These are phyloP conservation scores for Microchrysa polita DNA, from an alignment of 2,888 invertebrate genomes.

Conservation along the genomic window DNA sequence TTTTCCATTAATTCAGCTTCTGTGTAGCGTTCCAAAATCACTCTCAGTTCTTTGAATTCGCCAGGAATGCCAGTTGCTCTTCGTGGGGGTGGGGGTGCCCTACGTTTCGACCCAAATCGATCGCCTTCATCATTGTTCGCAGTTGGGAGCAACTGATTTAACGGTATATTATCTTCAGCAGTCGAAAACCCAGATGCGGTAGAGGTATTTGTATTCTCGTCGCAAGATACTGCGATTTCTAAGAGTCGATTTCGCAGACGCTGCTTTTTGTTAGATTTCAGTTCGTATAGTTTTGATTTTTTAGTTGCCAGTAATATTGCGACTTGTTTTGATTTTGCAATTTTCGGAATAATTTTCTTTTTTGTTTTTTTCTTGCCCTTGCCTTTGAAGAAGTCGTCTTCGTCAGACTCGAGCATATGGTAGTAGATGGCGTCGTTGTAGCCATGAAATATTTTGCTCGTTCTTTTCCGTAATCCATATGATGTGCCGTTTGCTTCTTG, in stretches of 20 bases:
- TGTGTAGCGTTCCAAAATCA: slow-evolving; percentile 23
- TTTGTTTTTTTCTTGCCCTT: background rate
- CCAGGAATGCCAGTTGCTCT: background rate
- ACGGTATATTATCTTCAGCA: slow-evolving; percentile 30
- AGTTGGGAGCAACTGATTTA: background rate
- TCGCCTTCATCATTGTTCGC: background rate
- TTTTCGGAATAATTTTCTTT: background rate
- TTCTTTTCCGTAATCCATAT: slow-evolving; percentile 15
- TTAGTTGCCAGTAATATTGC: background rate
- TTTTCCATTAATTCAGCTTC: slow-evolving; percentile 8
- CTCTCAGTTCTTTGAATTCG: slow-evolving; percentile 8
- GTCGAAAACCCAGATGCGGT: background rate
- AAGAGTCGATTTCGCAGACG: background rate
- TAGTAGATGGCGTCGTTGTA: slow-evolving; percentile 15
- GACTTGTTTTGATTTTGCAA: background rate
- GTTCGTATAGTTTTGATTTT: background rate
- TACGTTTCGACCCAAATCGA: background rate
- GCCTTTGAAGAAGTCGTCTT: background rate
- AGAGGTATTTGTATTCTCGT: slow-evolving; percentile 30
- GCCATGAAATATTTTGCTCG: background rate
- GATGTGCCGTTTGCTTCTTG: background rate
- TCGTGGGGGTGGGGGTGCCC: no score
- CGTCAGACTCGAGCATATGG: slow-evolving; percentile 26
- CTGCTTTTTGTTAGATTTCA: background rate
- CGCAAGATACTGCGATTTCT: background rate